Evolutionary conservation across 1,140 invertebrate species (phyloP).

Genomic region (Tetramorium simillimum): DNA sequence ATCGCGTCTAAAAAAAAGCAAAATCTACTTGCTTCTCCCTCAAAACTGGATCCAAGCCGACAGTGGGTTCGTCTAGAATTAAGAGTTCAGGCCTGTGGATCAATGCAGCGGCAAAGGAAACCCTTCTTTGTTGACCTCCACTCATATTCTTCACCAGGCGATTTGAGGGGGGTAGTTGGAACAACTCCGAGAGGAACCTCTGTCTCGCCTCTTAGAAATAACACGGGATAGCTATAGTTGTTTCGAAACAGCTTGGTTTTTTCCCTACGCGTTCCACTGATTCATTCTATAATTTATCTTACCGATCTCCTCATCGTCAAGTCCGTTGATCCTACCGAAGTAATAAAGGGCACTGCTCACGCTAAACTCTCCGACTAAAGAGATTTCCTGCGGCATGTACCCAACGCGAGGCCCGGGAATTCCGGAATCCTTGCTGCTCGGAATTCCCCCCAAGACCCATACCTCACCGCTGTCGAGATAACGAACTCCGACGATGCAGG

Average conservation of each 20-base stretch:
- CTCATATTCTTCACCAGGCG: constrained; percentile 89
- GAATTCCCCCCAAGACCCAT: constrained; percentile 91
- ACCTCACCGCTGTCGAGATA: constrained; percentile 91
- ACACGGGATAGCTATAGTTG: not conserved
- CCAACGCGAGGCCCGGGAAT: constrained; percentile 92
- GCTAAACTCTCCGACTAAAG: constrained; percentile 94
- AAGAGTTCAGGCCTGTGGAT: constrained; percentile 95
- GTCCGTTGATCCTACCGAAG: constrained; percentile 94
- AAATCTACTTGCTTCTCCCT: constrained; percentile 90
- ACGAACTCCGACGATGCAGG: constrained; percentile 93
- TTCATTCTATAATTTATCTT: constrained; percentile 49
- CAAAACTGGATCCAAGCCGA: constrained; percentile 95
- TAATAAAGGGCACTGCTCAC: constrained; percentile 94
- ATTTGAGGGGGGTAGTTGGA: constrained; percentile 90
- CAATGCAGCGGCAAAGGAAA: constrained; percentile 94
- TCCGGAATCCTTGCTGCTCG: constrained; percentile 90
- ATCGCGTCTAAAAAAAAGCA: constrained; percentile 37
- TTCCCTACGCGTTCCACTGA: too few species aligned
- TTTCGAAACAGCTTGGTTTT: not conserved
- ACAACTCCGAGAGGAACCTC: constrained; percentile 89
- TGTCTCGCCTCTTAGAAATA: constrained; percentile 86
- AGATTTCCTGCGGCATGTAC: constrained; percentile 96
- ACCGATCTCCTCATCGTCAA: constrained; percentile 88
- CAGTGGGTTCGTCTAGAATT: constrained; percentile 97
- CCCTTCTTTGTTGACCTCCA: constrained; percentile 95